Evolutionary conservation across 1,140 invertebrate genomes (phyloP), one percentile per base, ranked within the genome.

Genomic region (Geopemphigus sp.): DNA sequence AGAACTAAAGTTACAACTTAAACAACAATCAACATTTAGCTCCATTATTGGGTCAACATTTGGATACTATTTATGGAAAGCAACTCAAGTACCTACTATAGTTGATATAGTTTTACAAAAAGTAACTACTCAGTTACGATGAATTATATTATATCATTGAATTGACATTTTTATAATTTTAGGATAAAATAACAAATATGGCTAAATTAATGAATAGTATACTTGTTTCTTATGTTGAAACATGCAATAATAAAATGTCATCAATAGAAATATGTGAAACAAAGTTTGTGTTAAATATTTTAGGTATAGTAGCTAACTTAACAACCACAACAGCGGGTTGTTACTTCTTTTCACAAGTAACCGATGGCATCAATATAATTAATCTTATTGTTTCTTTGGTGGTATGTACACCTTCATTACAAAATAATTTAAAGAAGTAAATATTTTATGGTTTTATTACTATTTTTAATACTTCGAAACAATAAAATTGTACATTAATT

Each of bases 101-200:
- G 5, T 54, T 72, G 47, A 72, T 29, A 54, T 54, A 14, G 10
- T 72, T 72, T 72, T 72, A 54, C 47, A 72, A 72, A 17, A 54
- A 47, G 68, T 53, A 63, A 63, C 17, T n/a, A 63, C 32, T 1
- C n/a, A n/a, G 19, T 22, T 54, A 54, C 3, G 8, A 8, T 19
- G 47, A 50, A 50, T 14, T 50, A 5, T 6, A 39, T 6, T 50
- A 57, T 10, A 57, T 11, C 8, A 39, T 26, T 19, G 26, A 17
- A 70, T 45, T 66, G 14, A 22, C n/a, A 26, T 68, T 47, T 68
- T 8, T 17, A n/a, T n/a, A 29, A 12, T 22, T 72, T n/a, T 54
- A 72, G 68, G 26, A 72, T n/a, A 54, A 54, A 19, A 72, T 72
- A n/a, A 29, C 50, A 53, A 54, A 29, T n/a, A 32, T 72, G 68